Percentiles rank a stretch among this genome's conserved stretches.
Evolutionary conservation across 1,140 invertebrate genomes (phyloP).

Genomic region (Parapsyche elsis): DNA sequence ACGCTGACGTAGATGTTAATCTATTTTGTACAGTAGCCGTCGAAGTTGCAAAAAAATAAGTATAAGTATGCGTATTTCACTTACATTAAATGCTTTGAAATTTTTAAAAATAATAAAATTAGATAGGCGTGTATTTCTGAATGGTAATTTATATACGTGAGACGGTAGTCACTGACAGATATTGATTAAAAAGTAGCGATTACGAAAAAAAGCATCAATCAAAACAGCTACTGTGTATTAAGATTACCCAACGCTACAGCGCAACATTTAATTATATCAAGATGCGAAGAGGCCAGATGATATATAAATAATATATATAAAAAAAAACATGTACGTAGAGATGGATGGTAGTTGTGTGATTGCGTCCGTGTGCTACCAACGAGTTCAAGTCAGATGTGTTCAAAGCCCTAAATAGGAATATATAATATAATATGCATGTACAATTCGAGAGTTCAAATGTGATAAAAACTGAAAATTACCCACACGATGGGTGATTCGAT

Average conservation of each 20-base stretch:
- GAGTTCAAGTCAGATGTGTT: neutral
- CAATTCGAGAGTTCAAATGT: neutral
- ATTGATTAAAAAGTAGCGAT: conserved; percentile 45
- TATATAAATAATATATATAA: conserved; percentile 4
- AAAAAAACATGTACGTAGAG: neutral
- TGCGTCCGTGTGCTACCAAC: neutral
- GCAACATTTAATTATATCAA: conserved; percentile 45
- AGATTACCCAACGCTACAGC: conserved; percentile 38
- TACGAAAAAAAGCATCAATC: conserved; percentile 46
- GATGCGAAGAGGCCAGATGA: conserved; percentile 25
- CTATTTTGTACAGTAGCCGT: neutral
- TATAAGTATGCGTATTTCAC: too few species aligned
- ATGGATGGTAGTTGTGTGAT: neutral
- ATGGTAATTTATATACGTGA: conserved; percentile 39
- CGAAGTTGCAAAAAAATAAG: too few species aligned
- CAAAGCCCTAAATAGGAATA: neutral
- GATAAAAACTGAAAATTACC: neutral
- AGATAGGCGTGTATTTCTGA: neutral
- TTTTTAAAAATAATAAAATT: too few species aligned
- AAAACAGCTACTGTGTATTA: conserved; percentile 46
- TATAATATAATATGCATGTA: neutral
- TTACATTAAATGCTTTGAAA: too few species aligned
- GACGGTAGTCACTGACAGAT: conserved; percentile 41
- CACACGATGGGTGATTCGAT: neutral
- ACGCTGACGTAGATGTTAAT: conserved; percentile 9